A percentile compares a stretch with the other conserved stretches of the same genome.
Conservation (phyloP, 1,140 invertebrate species). For the Acyrthosiphon pisum region DNA sequence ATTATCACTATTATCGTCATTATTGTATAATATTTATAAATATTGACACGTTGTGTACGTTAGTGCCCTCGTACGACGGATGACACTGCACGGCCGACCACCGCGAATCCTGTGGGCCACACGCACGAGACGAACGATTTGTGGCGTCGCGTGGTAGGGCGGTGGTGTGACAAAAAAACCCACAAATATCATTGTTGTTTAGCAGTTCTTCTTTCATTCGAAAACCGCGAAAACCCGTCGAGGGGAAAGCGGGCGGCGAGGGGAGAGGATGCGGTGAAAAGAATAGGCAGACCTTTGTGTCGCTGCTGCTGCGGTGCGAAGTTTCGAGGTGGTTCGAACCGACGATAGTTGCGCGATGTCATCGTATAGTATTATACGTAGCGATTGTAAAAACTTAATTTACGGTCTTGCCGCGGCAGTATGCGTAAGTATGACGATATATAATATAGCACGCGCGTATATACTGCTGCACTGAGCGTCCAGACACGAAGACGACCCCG, state of each 20-base stretch:
- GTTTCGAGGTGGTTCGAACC: background rate
- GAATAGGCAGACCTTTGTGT: background rate
- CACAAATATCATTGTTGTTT: background rate
- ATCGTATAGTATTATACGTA: background rate
- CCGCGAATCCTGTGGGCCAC: background rate
- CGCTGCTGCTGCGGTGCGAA: background rate
- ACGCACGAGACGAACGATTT: background rate
- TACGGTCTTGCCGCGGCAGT: background rate
- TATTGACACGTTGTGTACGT: conserved; percentile 7
- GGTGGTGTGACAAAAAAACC: background rate
- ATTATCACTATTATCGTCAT: background rate
- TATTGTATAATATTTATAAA: background rate
- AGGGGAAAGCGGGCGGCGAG: background rate
- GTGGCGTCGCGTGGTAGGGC: background rate
- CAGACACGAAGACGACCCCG: too few relatives aligned
- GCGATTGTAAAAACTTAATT: background rate
- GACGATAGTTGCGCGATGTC: background rate
- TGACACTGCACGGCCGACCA: background rate
- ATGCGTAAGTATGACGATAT: too few relatives aligned
- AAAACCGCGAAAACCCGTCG: too few relatives aligned
- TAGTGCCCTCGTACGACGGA: background rate
- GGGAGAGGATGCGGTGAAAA: background rate
- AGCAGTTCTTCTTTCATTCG: background rate
- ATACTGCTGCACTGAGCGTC: too few relatives aligned
- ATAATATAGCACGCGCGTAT: too few relatives aligned